Evolutionary conservation across 2,888 invertebrate species (phyloP), one percentile per base, ranked within the genome.

Genomic region (Drosophila aldrichi): DNA sequence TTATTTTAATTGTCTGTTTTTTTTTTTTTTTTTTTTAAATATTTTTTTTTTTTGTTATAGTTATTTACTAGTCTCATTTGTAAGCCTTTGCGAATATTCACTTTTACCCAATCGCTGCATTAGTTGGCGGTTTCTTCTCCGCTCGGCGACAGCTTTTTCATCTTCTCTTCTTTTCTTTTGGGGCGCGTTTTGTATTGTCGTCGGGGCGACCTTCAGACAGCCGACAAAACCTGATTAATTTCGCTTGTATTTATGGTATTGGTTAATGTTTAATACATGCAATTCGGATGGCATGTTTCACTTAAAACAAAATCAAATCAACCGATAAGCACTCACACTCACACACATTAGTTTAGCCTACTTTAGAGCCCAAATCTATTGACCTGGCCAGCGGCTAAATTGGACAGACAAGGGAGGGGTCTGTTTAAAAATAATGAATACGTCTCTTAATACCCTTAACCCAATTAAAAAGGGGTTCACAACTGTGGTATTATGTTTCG

Each of bases 281-380:
- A 85, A 85, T 77, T 77, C 55, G 67, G 57, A 75, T 74, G 79
- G 77, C 82, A 74, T 82, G 71, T 77, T 71, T 73, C 66, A 72
- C 81, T 88, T 68, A 63, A 80, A 81, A 75, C 66, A 68, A 77
- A 82, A 69, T 70, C 78, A 77, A 71, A 57, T 65, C 70, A 65
- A 40, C 18, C 79, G 54, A 44, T 57, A 58, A 36, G 20, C 16
- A 25, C 44, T 46, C 43, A 43, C 46, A 38, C 7, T 6, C 32
- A 32, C 62, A 62, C 66, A 79, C 80, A 77, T 88, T 83, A 82
- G 68, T 68, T 74, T 83, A 88, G 83, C 83, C 88, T 65, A 82
- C 73, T 85, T 88, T 63, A 57, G 25, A 52, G 56, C 46, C 63
- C 57, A 36, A 52, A 54, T 62, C 62, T 52, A 44, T 65, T 69